These are phyloP conservation scores for Physella acuta DNA, from an alignment of 1,140 invertebrate species.

Conservation along the genomic window DNA sequence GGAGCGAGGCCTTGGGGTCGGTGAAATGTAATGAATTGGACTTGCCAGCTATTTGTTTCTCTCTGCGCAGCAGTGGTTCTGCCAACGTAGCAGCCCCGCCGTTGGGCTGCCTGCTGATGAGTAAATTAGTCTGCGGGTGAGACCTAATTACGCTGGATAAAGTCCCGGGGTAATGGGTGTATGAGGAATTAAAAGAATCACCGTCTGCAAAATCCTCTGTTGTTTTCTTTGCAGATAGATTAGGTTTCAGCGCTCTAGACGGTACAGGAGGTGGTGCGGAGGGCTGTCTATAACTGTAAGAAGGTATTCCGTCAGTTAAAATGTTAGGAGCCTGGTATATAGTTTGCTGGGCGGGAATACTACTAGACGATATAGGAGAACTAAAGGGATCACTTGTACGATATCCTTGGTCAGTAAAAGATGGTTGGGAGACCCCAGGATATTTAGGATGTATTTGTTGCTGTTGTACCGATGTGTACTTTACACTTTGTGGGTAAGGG, in stretches of 20 bases:
- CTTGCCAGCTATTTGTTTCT: neutral
- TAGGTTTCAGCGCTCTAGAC: slow-evolving; percentile 12
- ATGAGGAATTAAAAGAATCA: neutral
- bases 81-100: neutral
- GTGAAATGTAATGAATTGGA: slow-evolving; percentile 14
- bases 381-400: neutral
- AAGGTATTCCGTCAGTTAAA: neutral
- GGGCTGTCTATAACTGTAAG: neutral
- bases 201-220: neutral
- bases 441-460: neutral
- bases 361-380: too few species aligned
- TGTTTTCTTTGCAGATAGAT: neutral
- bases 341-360: neutral
- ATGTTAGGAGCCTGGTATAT: slow-evolving; percentile 15
- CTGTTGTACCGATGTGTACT: neutral
- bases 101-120: neutral
- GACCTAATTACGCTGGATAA: neutral
- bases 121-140: neutral
- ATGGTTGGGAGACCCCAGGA: neutral
- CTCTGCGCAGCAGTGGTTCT: neutral
- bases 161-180: neutral
- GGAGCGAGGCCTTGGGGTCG: neutral
- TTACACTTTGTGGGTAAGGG: neutral
- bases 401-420: slow-evolving; percentile 14
- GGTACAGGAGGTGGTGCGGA: slow-evolving; percentile 9